Evolutionary conservation across 2,888 invertebrate species (phyloP).

Genomic region (Helicoverpa assulta): DNA sequence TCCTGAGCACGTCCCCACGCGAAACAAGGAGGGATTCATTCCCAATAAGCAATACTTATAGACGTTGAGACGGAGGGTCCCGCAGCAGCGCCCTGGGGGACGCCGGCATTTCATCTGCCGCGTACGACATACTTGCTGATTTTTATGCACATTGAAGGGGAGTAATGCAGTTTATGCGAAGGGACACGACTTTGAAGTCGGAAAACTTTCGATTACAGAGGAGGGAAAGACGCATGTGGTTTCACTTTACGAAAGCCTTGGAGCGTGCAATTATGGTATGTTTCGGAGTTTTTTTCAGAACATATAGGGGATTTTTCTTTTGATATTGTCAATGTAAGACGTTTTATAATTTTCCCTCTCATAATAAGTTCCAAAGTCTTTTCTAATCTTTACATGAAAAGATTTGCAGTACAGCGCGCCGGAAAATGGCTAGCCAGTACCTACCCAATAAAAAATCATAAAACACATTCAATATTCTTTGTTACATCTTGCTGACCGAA

Average conservation of each 20-base stretch:
- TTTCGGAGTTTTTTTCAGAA: constrained; percentile 39
- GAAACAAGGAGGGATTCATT: constrained; percentile 64
- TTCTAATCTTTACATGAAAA: background rate
- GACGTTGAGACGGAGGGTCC: constrained; percentile 66
- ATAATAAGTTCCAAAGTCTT: background rate
- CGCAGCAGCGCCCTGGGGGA: constrained; percentile 75
- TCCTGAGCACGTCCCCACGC: constrained; percentile 63
- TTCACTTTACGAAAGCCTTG: constrained; percentile 53
- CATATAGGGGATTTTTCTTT: constrained; percentile 13
- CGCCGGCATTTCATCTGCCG: constrained; percentile 79
- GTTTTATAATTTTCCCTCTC: background rate
- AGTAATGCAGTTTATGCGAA: constrained; percentile 73
- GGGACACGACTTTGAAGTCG: constrained; percentile 69
- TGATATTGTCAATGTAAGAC: constrained; percentile 14
- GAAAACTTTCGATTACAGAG: constrained; percentile 60
- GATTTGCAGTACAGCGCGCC: background rate
- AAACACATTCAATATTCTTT: background rate
- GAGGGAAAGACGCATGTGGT: constrained; percentile 58
- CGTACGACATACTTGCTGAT: constrained; percentile 73
- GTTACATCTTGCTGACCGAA: background rate
- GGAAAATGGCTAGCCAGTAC: background rate
- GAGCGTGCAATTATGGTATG: constrained; percentile 47
- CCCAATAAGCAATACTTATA: constrained; percentile 79
- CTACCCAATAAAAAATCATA: background rate
- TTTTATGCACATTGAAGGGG: constrained; percentile 69